Conservation (phyloP, 2,797 vertebrate genomes). For the Loris lydekkerianus region DNA sequence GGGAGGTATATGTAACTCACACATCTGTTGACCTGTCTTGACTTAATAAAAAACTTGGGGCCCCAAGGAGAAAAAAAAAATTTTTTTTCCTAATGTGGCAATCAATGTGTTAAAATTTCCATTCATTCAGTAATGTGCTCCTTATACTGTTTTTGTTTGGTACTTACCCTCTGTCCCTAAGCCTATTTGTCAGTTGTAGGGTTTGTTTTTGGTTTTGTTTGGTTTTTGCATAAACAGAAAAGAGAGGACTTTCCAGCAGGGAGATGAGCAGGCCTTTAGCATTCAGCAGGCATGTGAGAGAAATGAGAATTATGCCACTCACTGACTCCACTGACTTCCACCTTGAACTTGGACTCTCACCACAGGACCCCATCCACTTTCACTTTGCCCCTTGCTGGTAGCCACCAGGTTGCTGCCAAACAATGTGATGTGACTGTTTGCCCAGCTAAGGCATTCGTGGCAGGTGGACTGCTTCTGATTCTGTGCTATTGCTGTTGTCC, state of each 20-base stretch:
- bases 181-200: background rate
- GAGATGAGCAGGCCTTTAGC: background rate
- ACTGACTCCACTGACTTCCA: background rate
- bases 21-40: no score
- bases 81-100: no score
- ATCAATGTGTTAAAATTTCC: slow-evolving; percentile 46
- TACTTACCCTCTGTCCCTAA: background rate
- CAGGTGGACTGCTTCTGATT: background rate
- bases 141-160: background rate
- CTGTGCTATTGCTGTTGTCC: background rate
- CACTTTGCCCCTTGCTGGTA: background rate
- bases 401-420: background rate
- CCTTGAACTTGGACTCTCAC: background rate
- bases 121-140: slow-evolving; percentile 22
- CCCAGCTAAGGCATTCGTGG: background rate
- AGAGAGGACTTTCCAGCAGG: background rate
- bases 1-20: no score
- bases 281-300: background rate
- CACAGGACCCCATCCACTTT: background rate
- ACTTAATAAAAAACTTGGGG: no score
- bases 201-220: background rate
- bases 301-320: fast-evolving
- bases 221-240: background rate
- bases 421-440: background rate
- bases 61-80: no score